Evolutionary conservation across 1,140 invertebrate species (phyloP).

Genomic region (Caenorhabditis brenneri): DNA sequence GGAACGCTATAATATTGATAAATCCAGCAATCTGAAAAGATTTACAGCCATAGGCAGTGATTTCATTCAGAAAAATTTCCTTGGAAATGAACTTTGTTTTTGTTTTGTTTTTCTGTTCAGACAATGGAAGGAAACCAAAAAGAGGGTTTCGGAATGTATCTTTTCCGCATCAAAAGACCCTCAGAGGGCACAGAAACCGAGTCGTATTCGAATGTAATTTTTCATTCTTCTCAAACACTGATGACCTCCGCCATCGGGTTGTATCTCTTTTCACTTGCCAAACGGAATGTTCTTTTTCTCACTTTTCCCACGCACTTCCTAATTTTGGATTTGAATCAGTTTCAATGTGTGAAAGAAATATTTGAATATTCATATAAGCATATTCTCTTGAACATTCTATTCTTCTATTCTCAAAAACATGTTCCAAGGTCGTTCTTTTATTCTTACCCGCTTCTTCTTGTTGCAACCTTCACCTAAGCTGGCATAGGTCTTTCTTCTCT

Average conservation of each 20-base stretch:
- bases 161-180: slow-evolving; percentile 3
- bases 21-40: no score
- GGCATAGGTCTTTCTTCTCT: no score
- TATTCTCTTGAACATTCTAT: neutral
- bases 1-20: neutral
- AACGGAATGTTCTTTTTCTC: neutral
- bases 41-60: neutral
- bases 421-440: neutral
- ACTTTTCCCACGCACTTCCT: neutral
- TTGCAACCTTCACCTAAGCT: slow-evolving; percentile 16
- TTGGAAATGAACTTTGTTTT: no score
- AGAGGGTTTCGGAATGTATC: slow-evolving; percentile 21
- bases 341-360: no score
- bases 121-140: neutral
- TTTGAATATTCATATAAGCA: no score
- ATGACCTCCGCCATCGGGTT: slow-evolving; percentile 33
- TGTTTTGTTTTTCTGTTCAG: no score
- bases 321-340: no score
- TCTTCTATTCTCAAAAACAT: no score
- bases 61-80: neutral
- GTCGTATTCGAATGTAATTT: slow-evolving; percentile 41
- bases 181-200: slow-evolving; percentile 10
- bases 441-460: neutral
- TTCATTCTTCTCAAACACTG: slow-evolving; percentile 43
- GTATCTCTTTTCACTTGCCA: neutral